Evolutionary conservation across 2,797 vertebrate genomes (phyloP), one percentile per base, ranked within the genome.

Genomic region (Liasis olivaceus): DNA sequence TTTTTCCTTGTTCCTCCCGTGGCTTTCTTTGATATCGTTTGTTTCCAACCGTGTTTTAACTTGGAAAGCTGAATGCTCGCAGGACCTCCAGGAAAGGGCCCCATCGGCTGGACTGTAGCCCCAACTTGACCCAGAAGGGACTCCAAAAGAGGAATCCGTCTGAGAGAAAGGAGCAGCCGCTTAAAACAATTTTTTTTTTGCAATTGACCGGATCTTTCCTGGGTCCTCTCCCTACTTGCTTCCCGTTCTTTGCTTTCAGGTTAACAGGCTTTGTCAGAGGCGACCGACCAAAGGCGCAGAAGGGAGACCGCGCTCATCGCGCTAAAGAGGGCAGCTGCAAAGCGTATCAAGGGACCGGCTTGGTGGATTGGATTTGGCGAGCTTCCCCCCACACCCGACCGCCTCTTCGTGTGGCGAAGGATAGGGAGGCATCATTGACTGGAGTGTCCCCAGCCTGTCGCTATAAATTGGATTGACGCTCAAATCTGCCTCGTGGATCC

Each of bases 381-480:
- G 85, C 22, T 58, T 90, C 90, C 91, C 91, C 14, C 22, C 8
- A 12, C 77, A 22, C 14, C 84, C 54, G 56, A 77, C 59, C 63
- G 47, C 85, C 36, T 88, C 63, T 87, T 84, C 87, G 91, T 66
- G 95, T 90, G 95, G 92, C 92, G 62, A 69, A 85, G 81, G 87
- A 28, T 22, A 36, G 31, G 62, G 36, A 47, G 81, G 81, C 87
- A 22, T 24, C 88, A 26, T 24, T 28, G 87, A 63, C 24, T 28
- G 91, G 91, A 89, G 91, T 56, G 56, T 64, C 64, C 86, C 66
- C 7, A 59, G 66, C 64, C 56, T 42, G 6, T 60, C 54, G 91
- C 3, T 90, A 92, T 92, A 95, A 95, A 95, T 93, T 95, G 95
- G 96, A 96, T 95, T 95, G 96, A 95, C 94, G 95, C 94, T 94